Evolutionary conservation across 2,888 invertebrate species (phyloP), one percentile per base, ranked within the genome.

Genomic region (Luffia ferchaultella): DNA sequence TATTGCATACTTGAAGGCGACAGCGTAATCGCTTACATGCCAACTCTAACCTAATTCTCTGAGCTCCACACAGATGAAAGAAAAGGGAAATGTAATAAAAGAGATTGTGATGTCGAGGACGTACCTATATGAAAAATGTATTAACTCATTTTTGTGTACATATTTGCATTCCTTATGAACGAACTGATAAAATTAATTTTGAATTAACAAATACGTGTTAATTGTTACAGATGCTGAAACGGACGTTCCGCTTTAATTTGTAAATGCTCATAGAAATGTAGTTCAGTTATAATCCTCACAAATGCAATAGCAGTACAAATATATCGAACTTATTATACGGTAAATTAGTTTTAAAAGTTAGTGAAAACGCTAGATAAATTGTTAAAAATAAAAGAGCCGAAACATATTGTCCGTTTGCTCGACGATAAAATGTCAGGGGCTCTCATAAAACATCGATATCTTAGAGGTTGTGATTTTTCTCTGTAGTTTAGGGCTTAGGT

Each of bases 221-320:
- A n/a, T 78, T 76, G 73, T 82, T 82, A 52, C 79, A 83, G 82
- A 82, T 83, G 82, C 73, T 76, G 62, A 71, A 72, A 64, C 82
- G 82, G 78, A 83, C 82, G 80, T 83, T 82, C 57, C 65, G 62
- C 62, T 60, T 2, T 46, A 20, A 16, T 16, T 20, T 15, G n/a
- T 46, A 64, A 57, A 60, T 58, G 51, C 55, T 56, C 50, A 55
- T 73, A 76, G 68, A 65, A 62, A 62, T 70, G 70, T 70, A 70
- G 50, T 72, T 74, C 66, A 58, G 60, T 51, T 58, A 42, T 5
- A n/a, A 42, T 42, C 59, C 54, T 55, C 15, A 53, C 53, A 59
- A 58, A 57, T 57, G 53, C 59, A 58, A 58, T 58, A 63, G 73
- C 68, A 78, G 77, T 76, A 79, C 77, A 79, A 82, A 77, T 60